Evolutionary conservation across 2,888 invertebrate species (phyloP), one percentile per base, ranked within the genome.

Genomic region (Zhuqinia jingwanae): DNA sequence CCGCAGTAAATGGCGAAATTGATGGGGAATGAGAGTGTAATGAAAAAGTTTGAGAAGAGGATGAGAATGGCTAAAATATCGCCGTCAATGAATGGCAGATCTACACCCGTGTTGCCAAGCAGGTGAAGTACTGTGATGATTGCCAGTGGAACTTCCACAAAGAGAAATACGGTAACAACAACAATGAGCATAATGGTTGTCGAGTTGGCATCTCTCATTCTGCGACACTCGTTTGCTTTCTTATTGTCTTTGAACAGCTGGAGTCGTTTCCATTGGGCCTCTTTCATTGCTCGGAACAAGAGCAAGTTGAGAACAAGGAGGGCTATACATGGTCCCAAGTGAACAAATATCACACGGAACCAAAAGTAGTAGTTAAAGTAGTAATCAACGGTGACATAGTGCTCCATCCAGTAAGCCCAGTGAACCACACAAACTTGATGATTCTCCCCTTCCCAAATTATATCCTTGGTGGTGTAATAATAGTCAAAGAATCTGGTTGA

Each of bases 301-400:
- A 98, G 93, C 0, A 96, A 95, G 92, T 98, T 98, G 76, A 99
- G 94, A 20, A 97, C 95, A 0, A 98, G 97, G 58, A 99, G 94
- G 1, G 96, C 95, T 11, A 96, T 95, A 93, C 98, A 98, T 0
- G 98, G 98, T 85, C 97, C 94, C 89, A 97, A 93, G 92, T 98
- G 97, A n/a, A 98, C 97, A 92, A 97, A 97, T 8, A 98, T 93
- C 13, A 98, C 96, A 15, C 98, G 94, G 92, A 97, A 98, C 92
- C 96, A 95, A 93, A 94, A 97, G 93, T 96, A 97, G 11, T 95
- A 94, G 86, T 96, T 95, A 93, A 95, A 98, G 93, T 97, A 98
- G 6, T 95, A 93, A 92, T 96, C 95, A 88, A 94, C 93, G 0
- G 95, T 95, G 27, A 96, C 92, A 88, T 94, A 93, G 15, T 94